A percentile compares a stretch with the other conserved stretches of the same genome.
Evolutionary conservation across 1,140 invertebrate species (phyloP).

Genomic region (Carposina sasakii): DNA sequence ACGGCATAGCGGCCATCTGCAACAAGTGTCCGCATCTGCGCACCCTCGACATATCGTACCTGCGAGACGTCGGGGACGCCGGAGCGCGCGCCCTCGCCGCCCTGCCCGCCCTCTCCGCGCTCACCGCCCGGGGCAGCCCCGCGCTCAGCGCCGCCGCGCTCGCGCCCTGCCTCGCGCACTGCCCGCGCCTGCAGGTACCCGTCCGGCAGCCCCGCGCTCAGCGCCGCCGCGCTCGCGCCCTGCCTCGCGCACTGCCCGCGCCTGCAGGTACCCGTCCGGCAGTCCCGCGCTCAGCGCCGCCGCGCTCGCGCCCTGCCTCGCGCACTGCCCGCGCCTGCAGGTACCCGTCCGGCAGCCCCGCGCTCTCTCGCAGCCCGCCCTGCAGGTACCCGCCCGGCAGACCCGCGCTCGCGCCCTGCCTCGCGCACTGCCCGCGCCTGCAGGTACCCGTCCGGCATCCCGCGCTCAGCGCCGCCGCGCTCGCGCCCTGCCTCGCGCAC

Average conservation of each 20-base stretch:
- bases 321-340: neutral
- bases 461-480: neutral
- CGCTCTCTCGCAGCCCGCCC: neutral
- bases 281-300: no score
- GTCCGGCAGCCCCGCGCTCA: neutral
- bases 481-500: neutral
- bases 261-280: neutral
- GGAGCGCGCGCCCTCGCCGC: constrained; percentile 25
- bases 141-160: constrained; percentile 32
- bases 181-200: constrained; percentile 30
- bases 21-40: constrained; percentile 25
- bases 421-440: neutral
- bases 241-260: neutral
- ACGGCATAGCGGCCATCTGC: constrained; percentile 34
- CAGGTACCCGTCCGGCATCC: neutral
- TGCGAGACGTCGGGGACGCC: constrained; percentile 33
- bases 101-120: constrained; percentile 22
- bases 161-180: constrained; percentile 22
- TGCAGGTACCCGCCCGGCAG: neutral
- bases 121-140: constrained; percentile 36
- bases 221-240: no score
- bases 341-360: neutral
- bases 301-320: neutral
- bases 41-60: constrained; percentile 46
- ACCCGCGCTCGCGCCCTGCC: no score